These are phyloP conservation scores for Trissolcus brochymenae DNA, from an alignment of 2,888 invertebrate genomes.

Conservation along the genomic window DNA sequence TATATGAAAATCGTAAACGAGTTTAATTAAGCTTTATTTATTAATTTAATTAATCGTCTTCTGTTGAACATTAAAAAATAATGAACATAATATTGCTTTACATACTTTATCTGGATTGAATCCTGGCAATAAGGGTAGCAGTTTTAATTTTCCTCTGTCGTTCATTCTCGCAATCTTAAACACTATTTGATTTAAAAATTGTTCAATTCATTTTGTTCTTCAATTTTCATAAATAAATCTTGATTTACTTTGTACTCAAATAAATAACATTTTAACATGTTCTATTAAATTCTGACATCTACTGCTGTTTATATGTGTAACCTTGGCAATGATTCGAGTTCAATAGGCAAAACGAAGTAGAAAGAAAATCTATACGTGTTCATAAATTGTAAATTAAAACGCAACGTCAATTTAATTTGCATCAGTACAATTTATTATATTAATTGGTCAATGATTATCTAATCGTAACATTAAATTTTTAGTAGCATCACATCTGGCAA, in stretches of 20 bases:
- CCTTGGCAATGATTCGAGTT: constrained; percentile 3
- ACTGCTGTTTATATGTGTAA: constrained; percentile 3
- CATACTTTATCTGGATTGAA: constrained; percentile 79
- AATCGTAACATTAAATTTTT: background rate
- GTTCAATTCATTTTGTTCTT: background rate
- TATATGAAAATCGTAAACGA: constrained; percentile 66
- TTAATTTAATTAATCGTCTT: background rate
- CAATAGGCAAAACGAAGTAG: background rate
- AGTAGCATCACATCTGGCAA: background rate
- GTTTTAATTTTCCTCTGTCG: constrained; percentile 13
- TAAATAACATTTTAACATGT: background rate
- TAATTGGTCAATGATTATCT: constrained; percentile 8
- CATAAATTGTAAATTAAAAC: background rate
- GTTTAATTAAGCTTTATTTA: background rate
- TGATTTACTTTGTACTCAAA: background rate
- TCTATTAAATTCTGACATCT: constrained; percentile 2
- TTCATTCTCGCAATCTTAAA: constrained; percentile 21
- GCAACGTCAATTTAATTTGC: background rate
- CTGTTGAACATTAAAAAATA: background rate
- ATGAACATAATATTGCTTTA: constrained; percentile 78
- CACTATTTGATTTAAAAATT: background rate
- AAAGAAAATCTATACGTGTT: background rate
- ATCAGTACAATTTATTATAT: constrained; percentile 12
- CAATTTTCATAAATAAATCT: too few species aligned
- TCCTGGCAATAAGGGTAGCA: constrained; percentile 85